phyloP scores from a whole-genome alignment of 2,797 vertebrate genomes.

The Sebastes glaucus region DNA sequence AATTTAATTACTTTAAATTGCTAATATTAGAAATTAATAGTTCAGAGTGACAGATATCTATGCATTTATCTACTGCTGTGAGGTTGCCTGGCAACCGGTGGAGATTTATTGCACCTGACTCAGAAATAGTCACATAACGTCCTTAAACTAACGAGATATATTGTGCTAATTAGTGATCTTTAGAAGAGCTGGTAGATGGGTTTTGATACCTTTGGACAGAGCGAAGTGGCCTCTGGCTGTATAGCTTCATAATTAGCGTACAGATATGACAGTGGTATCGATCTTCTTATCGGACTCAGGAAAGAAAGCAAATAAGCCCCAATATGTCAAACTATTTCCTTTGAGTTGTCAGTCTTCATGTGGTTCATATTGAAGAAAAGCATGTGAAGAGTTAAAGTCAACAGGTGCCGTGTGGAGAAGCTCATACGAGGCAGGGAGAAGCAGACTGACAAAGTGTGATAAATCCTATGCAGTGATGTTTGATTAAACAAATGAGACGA shows the following conservation, averaged over 20 bases:
- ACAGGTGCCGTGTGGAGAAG: slow-evolving; percentile 3
- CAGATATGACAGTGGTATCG: background rate
- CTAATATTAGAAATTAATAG: background rate
- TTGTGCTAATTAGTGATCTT: background rate
- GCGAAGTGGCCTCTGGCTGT: background rate
- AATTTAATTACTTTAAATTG: background rate
- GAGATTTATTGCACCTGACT: background rate
- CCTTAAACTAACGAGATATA: too few relatives aligned
- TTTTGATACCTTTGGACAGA: too few relatives aligned
- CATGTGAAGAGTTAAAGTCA: background rate
- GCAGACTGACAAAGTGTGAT: slow-evolving; percentile 38
- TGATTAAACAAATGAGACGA: slow-evolving; percentile 70
- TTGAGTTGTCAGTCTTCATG: background rate
- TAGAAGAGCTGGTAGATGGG: background rate
- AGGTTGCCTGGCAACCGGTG: background rate
- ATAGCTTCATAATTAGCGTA: background rate
- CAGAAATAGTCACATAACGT: background rate
- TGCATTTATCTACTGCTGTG: background rate
- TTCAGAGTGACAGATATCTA: background rate
- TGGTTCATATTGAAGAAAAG: background rate
- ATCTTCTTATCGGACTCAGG: background rate
- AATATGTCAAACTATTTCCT: background rate
- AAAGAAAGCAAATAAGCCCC: background rate
- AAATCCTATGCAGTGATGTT: slow-evolving; percentile 42
- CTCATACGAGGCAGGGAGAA: background rate